Evolutionary conservation across 2,888 invertebrate species (phyloP).

Genomic region (Hartigia nigra): DNA sequence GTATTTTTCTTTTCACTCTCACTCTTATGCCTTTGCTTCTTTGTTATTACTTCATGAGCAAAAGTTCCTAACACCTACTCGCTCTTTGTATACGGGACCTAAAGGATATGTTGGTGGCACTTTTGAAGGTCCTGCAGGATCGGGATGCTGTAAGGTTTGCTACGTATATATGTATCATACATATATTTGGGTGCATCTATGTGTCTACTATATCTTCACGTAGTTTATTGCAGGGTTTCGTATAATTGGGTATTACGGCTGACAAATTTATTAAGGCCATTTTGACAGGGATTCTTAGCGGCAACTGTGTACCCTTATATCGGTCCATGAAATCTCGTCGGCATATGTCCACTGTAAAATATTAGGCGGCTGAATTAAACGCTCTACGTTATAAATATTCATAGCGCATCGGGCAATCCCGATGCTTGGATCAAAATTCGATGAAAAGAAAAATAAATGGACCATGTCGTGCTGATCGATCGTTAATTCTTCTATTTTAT

Average conservation of each 20-base stretch:
- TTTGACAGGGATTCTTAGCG: constrained; percentile 30
- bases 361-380: constrained; percentile 27
- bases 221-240: not conserved
- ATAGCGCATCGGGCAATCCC: constrained; percentile 43
- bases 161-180: not conserved
- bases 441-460: constrained; percentile 1
- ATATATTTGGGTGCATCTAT: not conserved
- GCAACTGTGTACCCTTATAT: constrained; percentile 17
- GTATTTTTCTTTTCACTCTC: not conserved
- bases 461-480: constrained; percentile 12
- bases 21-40: not conserved
- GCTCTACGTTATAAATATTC: constrained; percentile 54
- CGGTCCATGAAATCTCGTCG: constrained; percentile 3
- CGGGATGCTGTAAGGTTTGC: not conserved
- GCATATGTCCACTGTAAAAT: constrained; percentile 29
- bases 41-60: not conserved
- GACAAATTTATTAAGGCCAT: constrained; percentile 37
- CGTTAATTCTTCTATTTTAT: constrained; percentile 6
- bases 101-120: not conserved
- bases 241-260: constrained; percentile 21
- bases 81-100: not conserved
- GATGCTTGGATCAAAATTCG: constrained; percentile 6
- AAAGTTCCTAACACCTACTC: not conserved
- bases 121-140: not conserved
- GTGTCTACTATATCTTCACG: not conserved